Base-by-base conservation (phyloP, 2,797 vertebrate species). In the Siniperca undulata region DNA sequence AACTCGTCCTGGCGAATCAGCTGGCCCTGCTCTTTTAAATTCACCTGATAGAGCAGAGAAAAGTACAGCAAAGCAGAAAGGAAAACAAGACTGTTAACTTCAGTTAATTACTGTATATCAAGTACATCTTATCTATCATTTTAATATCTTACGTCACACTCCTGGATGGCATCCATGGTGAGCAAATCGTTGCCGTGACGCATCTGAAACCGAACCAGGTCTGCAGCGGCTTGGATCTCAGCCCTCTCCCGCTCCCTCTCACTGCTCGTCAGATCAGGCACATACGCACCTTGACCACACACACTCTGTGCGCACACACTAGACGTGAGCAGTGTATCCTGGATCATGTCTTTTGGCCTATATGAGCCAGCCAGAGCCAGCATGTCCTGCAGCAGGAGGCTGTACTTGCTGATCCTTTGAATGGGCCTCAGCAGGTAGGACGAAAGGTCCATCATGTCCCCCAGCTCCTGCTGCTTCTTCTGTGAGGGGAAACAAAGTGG, bases 371-470 rank as follows among this genome's bases (percentile, higher is more conserved):
- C 85, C 84, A 95, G 77, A 44, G 88, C 80, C 81, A 95, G 77
- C 88, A 96, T 94, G 92, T 97, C 96, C 93, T 96, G 96, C 65
- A 97, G 94, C 73, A 97, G 94, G 60, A 97, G 95, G 77, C 95
- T 96, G 85, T 97, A 97, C 66, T 97, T 97, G 92, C 96, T 97
- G 94, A 97, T 97, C 77, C 96, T 95, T 92, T 97, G 96, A 85
- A 97, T 96, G 85, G 93, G 92, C 46, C 92, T 87, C 71, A 94
- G 88, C 67, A 94, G 88, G 86, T 91, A 94, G 2, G 96, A 97
- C 0, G 96, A 96, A 59, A 97, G 93, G 87, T 97, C 95, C 96
- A 97, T 97, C 90, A 96, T 94, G 90, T 97, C 96, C 7, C 95
- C 96, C 64, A 97, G 90, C 88, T 97, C 96, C 90, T 96, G 94